A percentile compares a stretch with the other conserved stretches of the same genome.
Conservation (phyloP, 2,888 invertebrate genomes). For the Idaea aversata region DNA sequence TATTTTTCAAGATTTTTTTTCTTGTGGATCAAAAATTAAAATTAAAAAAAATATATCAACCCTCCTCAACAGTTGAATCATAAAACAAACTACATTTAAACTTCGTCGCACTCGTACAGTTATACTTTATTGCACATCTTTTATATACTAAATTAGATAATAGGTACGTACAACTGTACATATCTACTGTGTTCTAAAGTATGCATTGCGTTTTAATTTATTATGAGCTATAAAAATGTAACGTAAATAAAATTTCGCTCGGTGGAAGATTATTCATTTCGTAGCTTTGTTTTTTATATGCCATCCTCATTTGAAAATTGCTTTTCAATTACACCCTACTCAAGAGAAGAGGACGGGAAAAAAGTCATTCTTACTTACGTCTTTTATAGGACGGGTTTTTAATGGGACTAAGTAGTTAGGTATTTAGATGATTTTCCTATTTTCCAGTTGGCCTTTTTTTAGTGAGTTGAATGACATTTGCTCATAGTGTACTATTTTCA, state of each 20-base stretch:
- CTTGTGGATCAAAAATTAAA: no score
- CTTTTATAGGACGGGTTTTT: not conserved
- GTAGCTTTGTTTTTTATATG: not conserved
- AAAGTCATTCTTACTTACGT: not conserved
- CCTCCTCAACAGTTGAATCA: no score
- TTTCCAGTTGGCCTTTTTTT: not conserved
- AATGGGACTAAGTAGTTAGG: not conserved
- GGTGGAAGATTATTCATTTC: not conserved
- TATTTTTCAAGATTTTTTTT: no score
- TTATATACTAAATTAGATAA: no score
- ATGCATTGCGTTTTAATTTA: not conserved
- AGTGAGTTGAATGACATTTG: no score
- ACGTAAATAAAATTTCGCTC: not conserved
- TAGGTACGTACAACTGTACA: not conserved
- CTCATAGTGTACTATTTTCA: no score
- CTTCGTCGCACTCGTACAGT: no score
- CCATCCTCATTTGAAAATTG: not conserved
- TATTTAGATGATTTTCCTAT: not conserved
- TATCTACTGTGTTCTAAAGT: not conserved
- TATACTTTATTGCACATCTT: no score
- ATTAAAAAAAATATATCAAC: no score
- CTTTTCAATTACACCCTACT: constrained; percentile 1
- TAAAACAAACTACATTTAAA: no score
- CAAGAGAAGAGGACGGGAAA: not conserved
- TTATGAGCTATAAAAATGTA: not conserved